phyloP scores from a whole-genome alignment of 2,113 vertebrate genomes.

The Rafetus swinhoei region DNA sequence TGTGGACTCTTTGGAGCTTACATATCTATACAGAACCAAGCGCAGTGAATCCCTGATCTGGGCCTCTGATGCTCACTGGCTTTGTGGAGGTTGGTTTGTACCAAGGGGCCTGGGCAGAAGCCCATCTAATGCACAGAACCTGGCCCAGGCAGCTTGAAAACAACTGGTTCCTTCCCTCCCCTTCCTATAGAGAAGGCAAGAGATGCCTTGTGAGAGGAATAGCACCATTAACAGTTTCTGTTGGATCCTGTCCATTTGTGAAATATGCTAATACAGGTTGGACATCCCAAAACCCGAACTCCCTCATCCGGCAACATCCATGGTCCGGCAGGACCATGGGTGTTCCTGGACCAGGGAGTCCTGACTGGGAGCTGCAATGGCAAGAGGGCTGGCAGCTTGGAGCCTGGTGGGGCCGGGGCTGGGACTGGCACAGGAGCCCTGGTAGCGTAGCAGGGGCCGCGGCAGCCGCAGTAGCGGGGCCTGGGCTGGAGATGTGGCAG shows the following conservation, averaged over 20 bases:
- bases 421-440: no score
- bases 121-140: background rate
- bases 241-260: slow-evolving; percentile 5
- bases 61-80: background rate
- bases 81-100: background rate
- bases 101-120: background rate
- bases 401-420: no score
- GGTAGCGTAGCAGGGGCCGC: no score
- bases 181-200: background rate
- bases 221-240: background rate
- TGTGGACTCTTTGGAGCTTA: background rate
- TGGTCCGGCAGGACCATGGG: no score
- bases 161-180: background rate
- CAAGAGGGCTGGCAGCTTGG: no score
- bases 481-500: no score
- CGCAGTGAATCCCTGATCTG: background rate
- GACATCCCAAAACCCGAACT: no score
- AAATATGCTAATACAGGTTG: background rate
- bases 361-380: no score
- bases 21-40: background rate
- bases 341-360: no score
- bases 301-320: no score
- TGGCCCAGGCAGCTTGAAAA: background rate
- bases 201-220: background rate
- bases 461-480: no score